Evolutionary conservation across 2,113 vertebrate genomes (phyloP).

Genomic region (Podilymbus podiceps): DNA sequence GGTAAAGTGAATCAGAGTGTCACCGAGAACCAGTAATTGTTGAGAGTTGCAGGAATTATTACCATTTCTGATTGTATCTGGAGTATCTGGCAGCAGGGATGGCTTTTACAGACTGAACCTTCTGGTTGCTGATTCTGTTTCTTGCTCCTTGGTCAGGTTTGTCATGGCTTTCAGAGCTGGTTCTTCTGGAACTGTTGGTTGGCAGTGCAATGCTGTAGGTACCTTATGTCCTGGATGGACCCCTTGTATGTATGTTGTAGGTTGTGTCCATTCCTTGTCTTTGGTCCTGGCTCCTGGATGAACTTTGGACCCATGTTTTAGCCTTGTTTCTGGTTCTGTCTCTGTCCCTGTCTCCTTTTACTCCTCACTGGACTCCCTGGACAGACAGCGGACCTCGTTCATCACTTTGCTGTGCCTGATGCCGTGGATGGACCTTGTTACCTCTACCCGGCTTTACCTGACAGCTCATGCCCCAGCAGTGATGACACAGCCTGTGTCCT

Average conservation of each 20-base stretch:
- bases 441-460: background rate
- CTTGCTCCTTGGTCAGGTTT: background rate
- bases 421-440: background rate
- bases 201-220: background rate
- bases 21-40: background rate
- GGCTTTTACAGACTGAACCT: background rate
- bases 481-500: background rate
- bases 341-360: background rate
- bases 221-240: background rate
- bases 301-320: background rate
- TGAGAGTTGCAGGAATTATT: background rate
- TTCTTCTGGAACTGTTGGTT: background rate
- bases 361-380: background rate
- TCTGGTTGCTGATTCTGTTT: background rate
- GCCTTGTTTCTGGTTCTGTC: background rate
- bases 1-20: background rate
- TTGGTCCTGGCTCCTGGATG: background rate
- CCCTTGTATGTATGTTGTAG: rapidly evolving
- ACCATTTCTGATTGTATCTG: background rate
- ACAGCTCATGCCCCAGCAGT: background rate
- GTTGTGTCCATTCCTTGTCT: background rate
- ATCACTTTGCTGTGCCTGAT: background rate
- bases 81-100: background rate
- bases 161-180: background rate
- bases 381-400: background rate